These are phyloP conservation scores for Phyllostomus hastatus DNA, from an alignment of 2,113 vertebrate genomes.

Conservation along the genomic window DNA sequence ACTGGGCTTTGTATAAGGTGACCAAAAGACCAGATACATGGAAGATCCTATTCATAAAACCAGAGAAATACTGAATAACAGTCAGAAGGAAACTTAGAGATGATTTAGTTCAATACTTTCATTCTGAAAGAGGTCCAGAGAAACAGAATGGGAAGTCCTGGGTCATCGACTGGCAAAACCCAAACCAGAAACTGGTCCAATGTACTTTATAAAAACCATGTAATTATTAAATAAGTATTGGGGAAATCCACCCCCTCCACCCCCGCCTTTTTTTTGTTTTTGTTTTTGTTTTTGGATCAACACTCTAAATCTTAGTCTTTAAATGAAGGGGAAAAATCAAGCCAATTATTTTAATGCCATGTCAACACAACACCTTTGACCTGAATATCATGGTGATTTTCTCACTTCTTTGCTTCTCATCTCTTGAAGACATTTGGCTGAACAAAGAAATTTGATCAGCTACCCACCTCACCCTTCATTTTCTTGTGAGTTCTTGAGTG, in stretches of 20 bases:
- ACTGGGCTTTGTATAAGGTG: not conserved
- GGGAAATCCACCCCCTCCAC: not conserved
- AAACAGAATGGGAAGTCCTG: not conserved
- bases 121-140: not conserved
- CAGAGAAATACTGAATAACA: not conserved
- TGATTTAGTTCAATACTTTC: not conserved
- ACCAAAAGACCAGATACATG: not conserved
- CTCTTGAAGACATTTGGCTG: not conserved
- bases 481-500: not conserved
- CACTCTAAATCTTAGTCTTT: slow-evolving; percentile 3
- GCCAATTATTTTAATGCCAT: not conserved
- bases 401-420: not conserved
- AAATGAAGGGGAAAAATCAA: not conserved
- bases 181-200: not conserved
- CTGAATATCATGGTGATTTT: not conserved
- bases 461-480: not conserved
- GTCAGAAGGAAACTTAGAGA: not conserved
- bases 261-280: no score
- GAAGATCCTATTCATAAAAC: not conserved
- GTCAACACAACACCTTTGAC: not conserved
- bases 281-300: not conserved
- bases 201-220: not conserved
- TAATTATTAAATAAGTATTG: not conserved
- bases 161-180: not conserved
- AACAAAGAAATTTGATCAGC: not conserved